Conservation (phyloP, 2,888 invertebrate genomes). For the Spodoptera littoralis region DNA sequence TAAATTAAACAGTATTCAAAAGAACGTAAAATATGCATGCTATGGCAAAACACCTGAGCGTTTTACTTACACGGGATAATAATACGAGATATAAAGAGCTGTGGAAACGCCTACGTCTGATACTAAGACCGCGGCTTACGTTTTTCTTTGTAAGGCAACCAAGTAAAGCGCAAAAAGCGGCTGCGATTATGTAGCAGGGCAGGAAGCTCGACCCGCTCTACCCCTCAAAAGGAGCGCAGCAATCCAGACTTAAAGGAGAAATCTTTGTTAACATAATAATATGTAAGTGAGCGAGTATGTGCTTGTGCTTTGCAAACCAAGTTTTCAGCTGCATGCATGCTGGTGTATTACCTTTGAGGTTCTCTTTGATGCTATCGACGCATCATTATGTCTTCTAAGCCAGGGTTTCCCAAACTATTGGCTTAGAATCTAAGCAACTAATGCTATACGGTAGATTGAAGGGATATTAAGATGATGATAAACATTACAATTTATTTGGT, state of each 20-base stretch:
- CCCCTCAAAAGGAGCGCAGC: conserved; percentile 65
- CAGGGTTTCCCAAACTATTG: no score
- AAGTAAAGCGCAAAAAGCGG: conserved; percentile 62
- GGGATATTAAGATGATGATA: no score
- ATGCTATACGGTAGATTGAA: no score
- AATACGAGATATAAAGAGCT: conserved; percentile 45
- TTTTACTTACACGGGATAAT: conserved; percentile 23
- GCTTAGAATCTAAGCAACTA: no score
- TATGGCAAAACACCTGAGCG: conserved; percentile 23
- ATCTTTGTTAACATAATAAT: conserved; percentile 63
- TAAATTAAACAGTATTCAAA: conserved; percentile 30
- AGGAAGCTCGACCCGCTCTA: conserved; percentile 66
- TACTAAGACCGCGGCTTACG: conserved; percentile 52
- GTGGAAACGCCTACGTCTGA: conserved; percentile 57
- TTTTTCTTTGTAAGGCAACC: conserved; percentile 63
- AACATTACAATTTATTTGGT: no score
- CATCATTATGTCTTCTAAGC: no score
- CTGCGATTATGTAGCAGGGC: conserved; percentile 66
- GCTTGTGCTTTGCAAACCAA: conserved; percentile 22
- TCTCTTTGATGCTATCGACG: no score
- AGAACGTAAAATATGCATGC: conserved; percentile 24
- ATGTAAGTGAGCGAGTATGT: conserved; percentile 43
- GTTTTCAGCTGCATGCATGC: conserved; percentile 17
- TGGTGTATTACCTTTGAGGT: not conserved
- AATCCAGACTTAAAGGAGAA: conserved; percentile 61